Conservation (phyloP, 2,113 vertebrate genomes). For the Cynoglossus semilaevis region DNA sequence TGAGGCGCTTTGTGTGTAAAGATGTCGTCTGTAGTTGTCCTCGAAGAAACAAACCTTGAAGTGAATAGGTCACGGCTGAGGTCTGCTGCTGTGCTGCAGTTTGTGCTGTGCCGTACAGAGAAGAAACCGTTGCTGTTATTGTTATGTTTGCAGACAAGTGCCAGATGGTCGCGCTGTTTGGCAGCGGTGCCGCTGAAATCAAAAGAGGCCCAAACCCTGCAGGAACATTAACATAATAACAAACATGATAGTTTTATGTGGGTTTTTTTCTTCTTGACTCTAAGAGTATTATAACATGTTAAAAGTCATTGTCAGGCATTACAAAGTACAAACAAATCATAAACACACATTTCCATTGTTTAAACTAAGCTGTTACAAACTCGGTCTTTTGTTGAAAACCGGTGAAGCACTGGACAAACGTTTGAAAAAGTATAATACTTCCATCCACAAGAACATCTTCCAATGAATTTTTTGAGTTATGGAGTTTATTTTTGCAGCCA, state of each 20-base stretch:
- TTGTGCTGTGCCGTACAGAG: conserved; percentile 4
- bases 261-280: too few species aligned
- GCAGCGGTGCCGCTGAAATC: not conserved
- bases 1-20: conserved; percentile 27
- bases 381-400: too few species aligned
- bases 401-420: too few species aligned
- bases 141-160: conserved; percentile 15
- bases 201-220: not conserved
- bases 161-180: not conserved
- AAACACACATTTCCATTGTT: too few species aligned
- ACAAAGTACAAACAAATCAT: too few species aligned
- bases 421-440: not conserved
- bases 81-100: conserved; percentile 9
- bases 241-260: not conserved
- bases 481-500: conserved; percentile 35
- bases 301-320: too few species aligned
- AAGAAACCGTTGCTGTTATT: not conserved
- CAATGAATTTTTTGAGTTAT: conserved; percentile 7
- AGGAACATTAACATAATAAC: not conserved
- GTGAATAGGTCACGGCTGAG: conserved; percentile 2
- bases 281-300: too few species aligned
- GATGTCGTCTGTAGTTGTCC: not conserved
- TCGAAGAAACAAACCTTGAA: conserved; percentile 1
- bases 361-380: too few species aligned
- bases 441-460: too few species aligned